Base-by-base conservation (phyloP, 2,888 invertebrate genomes). In the Scaptomyza cyrtandrae region DNA sequence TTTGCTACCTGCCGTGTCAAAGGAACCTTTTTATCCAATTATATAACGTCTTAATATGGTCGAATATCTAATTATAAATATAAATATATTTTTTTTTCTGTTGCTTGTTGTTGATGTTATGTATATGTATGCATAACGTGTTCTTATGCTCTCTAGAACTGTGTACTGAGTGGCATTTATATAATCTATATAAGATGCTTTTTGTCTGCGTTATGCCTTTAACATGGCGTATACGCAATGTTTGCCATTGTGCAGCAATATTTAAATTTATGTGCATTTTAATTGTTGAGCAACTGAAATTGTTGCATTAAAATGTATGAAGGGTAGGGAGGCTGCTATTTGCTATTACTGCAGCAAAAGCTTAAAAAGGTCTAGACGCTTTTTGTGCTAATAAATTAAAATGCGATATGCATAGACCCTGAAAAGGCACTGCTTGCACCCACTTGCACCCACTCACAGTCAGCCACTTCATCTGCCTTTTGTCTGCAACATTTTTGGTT, bases 331-430 rank as follows among this genome's bases (percentile, higher is more conserved):
- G 31, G 54, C 60, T 31, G 52, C 49, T 43, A 19, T 27, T 14
- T 48, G 35, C 45, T 49, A 27, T 10, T 55, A 46, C n/a, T 56
- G 46, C 41, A 61, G 84, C 55, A 65, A 62, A 66, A 86, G 88
- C 88, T 85, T 86, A 85, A 86, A 86, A 86, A 78, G 82, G 86
- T 86, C 86, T 86, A 86, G 86, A 86, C 86, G 74, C 78, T 85
- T 88, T 87, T 84, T 84, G 86, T 81, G 78, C 86, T 86, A 89
- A 86, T 86, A 86, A 88, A 86, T 88, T 86, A 86, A 86, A 86
- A 86, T 87, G 87, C 89, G 82, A 81, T 88, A 86, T 88, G 82
- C 87, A 88, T 88, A 88, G 80, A 66, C 60, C 50, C 60, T 52
- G 57, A 44, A 58, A 46, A 54, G 46, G 60, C 70, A 68, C 54